These are phyloP conservation scores for Salarias fasciatus DNA, from an alignment of 2,797 vertebrate genomes.

Conservation along the genomic window DNA sequence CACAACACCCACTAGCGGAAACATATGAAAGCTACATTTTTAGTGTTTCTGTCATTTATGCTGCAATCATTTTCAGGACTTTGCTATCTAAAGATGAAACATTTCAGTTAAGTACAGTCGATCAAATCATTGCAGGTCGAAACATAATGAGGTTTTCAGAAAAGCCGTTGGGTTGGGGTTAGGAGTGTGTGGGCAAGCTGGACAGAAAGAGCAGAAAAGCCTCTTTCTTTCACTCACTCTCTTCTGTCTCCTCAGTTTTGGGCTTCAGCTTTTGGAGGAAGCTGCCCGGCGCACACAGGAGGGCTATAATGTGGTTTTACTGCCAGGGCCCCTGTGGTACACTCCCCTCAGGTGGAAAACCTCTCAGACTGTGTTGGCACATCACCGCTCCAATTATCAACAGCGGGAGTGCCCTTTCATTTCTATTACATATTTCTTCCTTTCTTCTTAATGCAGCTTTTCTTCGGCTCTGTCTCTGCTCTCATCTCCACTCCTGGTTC, in stretches of 20 bases:
- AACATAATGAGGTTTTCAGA: no score
- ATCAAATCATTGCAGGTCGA: no score
- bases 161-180: no score
- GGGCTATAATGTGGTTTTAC: conserved; percentile 69
- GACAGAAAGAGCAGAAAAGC: conserved; percentile 20
- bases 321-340: conserved; percentile 58
- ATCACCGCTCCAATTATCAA: conserved; percentile 75
- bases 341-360: conserved; percentile 69
- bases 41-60: no score
- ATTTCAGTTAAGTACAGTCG: no score
- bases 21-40: no score
- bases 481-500: conserved; percentile 41
- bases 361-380: conserved; percentile 68
- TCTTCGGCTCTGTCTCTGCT: conserved; percentile 42
- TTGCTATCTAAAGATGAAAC: no score
- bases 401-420: conserved; percentile 73
- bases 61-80: no score
- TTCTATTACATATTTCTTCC: conserved; percentile 63
- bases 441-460: conserved; percentile 46
- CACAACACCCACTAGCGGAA: no score
- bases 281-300: conserved; percentile 46
- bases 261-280: conserved; percentile 43
- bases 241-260: conserved; percentile 27
- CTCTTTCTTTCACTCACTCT: conserved; percentile 6
- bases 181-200: conserved; percentile 9